phyloP scores from a whole-genome alignment of 2,113 vertebrate genomes.

The Ginglymostoma cirratum region DNA sequence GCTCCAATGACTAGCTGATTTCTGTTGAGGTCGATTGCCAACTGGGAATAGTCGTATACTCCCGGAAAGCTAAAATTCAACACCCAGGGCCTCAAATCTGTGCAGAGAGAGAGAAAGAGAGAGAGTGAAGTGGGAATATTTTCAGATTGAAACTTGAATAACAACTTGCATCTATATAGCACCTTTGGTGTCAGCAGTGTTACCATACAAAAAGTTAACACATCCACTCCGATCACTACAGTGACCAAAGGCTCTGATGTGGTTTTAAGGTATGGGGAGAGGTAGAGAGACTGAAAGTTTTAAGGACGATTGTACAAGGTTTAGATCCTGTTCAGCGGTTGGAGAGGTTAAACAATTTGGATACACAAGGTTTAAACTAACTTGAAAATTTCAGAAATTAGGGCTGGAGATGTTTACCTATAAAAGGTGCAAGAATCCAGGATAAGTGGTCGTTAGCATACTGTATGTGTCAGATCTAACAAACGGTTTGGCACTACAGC shows the following conservation, averaged over 20 bases:
- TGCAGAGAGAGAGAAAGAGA: conserved; percentile 42
- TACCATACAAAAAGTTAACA: not conserved
- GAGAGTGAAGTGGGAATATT: not conserved
- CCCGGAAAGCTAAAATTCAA: conserved; percentile 79
- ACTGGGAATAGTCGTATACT: conserved; percentile 86
- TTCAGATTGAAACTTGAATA: not conserved
- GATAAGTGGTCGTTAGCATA: not conserved
- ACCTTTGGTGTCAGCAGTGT: not conserved
- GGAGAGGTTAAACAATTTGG: not conserved
- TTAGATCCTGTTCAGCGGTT: not conserved
- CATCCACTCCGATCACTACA: not conserved
- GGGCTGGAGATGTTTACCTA: not conserved
- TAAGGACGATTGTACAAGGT: not conserved
- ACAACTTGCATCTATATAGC: not conserved
- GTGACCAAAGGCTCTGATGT: not conserved
- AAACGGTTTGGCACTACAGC: not conserved
- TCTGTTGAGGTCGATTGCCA: conserved; percentile 86
- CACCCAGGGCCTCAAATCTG: conserved; percentile 87
- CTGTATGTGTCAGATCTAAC: not conserved
- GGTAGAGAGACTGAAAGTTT: not conserved
- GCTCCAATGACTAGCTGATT: conserved; percentile 96
- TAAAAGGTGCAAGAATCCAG: not conserved
- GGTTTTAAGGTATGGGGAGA: not conserved
- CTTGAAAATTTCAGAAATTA: not conserved
- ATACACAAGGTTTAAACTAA: no score